Conservation (phyloP, 2,113 vertebrate species). For the Mustelus asterias region DNA sequence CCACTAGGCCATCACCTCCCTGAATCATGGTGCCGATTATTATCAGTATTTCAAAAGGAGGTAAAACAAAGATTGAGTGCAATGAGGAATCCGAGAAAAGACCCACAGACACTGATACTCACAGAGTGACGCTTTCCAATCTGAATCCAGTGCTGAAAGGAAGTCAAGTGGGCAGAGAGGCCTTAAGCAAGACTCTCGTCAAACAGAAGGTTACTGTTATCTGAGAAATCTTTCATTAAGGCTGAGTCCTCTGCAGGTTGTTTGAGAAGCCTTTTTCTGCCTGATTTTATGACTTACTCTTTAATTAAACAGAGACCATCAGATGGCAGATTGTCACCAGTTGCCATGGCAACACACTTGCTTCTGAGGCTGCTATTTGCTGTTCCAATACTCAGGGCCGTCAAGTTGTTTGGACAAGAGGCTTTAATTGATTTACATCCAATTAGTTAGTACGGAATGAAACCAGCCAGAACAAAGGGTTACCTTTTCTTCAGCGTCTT, state of each 20-base stretch:
- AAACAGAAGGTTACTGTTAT: not conserved
- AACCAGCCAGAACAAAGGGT: not conserved
- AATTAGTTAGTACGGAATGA: not conserved
- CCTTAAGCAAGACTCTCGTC: no score
- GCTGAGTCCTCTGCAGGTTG: not conserved
- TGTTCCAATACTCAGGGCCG: not conserved
- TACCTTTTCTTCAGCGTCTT: not conserved
- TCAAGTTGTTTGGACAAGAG: not conserved
- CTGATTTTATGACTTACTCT: not conserved
- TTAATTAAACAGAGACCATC: slow-evolving; percentile 8
- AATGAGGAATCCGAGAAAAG: not conserved
- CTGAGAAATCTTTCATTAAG: not conserved
- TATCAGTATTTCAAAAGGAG: not conserved
- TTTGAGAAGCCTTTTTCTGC: not conserved
- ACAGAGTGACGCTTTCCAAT: not conserved
- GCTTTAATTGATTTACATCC: not conserved
- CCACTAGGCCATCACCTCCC: no score
- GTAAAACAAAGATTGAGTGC: not conserved
- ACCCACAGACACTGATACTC: not conserved
- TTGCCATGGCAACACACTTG: not conserved
- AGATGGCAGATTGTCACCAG: not conserved
- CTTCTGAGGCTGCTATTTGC: slow-evolving; percentile 22
- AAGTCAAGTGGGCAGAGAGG: not conserved
- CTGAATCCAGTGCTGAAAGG: not conserved
- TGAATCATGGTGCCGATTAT: not conserved